Base-by-base conservation (phyloP, 2,113 vertebrate species). In the Nerophis lumbriciformis region DNA sequence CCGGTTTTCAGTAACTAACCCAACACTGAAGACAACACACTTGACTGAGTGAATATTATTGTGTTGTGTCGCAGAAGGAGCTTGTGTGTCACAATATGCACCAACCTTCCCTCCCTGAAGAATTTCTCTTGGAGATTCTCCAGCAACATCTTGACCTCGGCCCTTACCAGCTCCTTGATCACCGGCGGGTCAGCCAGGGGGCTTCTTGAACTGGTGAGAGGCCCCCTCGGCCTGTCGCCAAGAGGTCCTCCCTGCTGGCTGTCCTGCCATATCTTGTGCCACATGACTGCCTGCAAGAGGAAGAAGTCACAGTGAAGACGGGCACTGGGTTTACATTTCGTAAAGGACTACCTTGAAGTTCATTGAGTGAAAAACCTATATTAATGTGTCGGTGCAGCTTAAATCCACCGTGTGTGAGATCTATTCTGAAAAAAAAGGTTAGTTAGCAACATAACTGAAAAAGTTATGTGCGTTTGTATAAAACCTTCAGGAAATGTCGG, bases 81-180 rank as follows among this genome's bases (percentile, higher is more conserved):
- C 51, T 44, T 55, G 35, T 61, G 37, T 57, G 38, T 59, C 47
- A 38, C 63, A 42, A 50, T 12, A 7, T 21, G 2, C 49, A 66
- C 81, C 39, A 69, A 91, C 91, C 77, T 84, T 50, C 84, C 88
- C 21, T 61, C 61, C 16, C 47, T 64, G 53, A 60, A 12, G 28
- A 76, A 81, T 66, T 72, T 84, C 59, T 90, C 83, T 58, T 61
- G 75, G 53, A 92, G 72, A 6, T 69, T 77, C 60, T 87, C 81
- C 12, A 96, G 89, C 51, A 96, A 83, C 85, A 94, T 90, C 42
- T 87, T 85, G 61, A 95, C 88, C 75, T 96, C 93, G n/a, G 84
- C 87, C 64, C 90, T 90, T 73, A 95, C 59, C 68, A 95, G 79
- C 60, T 92, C 91, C 84, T 91, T 93, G 47, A 93, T 67, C 3